Base-by-base conservation (phyloP, 2,797 vertebrate species). In the Calcarius lapponicus region DNA sequence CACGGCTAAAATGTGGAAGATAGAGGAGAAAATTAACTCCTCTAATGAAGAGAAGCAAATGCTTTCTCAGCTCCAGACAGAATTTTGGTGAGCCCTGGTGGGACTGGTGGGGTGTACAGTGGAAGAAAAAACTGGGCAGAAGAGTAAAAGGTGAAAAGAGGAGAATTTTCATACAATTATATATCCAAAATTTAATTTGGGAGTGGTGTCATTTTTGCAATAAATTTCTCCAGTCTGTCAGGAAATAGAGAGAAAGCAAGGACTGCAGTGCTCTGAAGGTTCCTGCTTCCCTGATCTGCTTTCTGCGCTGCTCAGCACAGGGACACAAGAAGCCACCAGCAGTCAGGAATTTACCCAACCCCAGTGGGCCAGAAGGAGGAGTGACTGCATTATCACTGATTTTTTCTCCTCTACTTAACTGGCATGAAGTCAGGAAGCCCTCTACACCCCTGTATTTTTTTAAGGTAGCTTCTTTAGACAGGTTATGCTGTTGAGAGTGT, bases 341-440 rank as follows among this genome's bases (percentile, higher is more conserved):
- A 53, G 47, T 2, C 9, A 45, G 29, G 28, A 45, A 34, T 57
- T 83, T 11, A 69, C 22, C 50, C 34, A 78, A 6, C 8, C 6
- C 17, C 20, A 36, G 13, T 17, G 57, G 72, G 65, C 38, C 76
- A 78, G 64, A 48, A 76, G 50, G 36, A 85, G 45, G 40, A 91
- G 22, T 21, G 51, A 34, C 51, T 51, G 7, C 16, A 22, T 71
- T 42, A 16, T 3, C 4, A 19, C 34, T 61, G 8, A 0, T 10
- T 32, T 26, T 2, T 24, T 2, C 17, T 1, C 24, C 17, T 62
- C 28, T 71, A 25, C 13, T 51, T 65, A 80, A 42, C 36, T 86
- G 50, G 18, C 32, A 69, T 7, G 29, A 78, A 13, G 6, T 20
- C 36, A 36, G 67, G 26, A 76, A 36, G 16, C 54, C 36, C 28